Base-by-base conservation (phyloP, 2,113 vertebrate species). In the Rhinopomastus cyanomelas region DNA sequence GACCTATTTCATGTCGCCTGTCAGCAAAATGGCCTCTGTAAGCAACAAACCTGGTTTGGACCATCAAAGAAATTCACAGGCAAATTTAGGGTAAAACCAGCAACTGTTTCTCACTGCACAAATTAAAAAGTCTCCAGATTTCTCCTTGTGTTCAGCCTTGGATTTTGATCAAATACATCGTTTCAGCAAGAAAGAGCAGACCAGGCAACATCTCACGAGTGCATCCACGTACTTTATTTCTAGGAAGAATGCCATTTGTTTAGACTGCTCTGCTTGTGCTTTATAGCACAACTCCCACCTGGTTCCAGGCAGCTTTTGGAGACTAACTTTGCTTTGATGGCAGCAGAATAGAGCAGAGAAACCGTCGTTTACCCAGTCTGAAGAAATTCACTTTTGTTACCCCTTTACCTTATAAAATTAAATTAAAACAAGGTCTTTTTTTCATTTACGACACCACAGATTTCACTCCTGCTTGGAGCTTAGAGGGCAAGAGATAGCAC, bases 401-500 rank as follows among this genome's bases (percentile, higher is more conserved):
- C 29, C 80, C 56, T 30, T 9, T 90, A 82, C 64, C n/a, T 87
- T 93, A 85, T 71, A 16, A 85, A 93, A 95, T 67, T 6, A 82
- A 95, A 95, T 87, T 84, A 91, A 88, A 92, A 44, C 57, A 80
- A 73, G 59, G 65, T 62, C 49, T 75, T 83, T 26, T 49, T 57
- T 91, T 78, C 80, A 68, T 88, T 94, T 92, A 88, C 23, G 30
- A 75, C 32, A 86, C 13, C 26, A 27, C 9, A 77, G 65, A 75
- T 89, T 89, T 92, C 55, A 49, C 46, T 85, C 72, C 80, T 91
- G 44, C 68, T 85, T 32, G 61, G 37, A 82, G 42, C 3, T 1
- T 42, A 83, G 81, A 78, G 18, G 34, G 39, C 22, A 61, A 53
- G 44, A 92, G 73, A 71, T 5, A 78, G 65, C 57, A 92, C 57